Evolutionary conservation across 2,888 invertebrate genomes (phyloP), one percentile per base, ranked within the genome.

Genomic region (Melanotus villosus): DNA sequence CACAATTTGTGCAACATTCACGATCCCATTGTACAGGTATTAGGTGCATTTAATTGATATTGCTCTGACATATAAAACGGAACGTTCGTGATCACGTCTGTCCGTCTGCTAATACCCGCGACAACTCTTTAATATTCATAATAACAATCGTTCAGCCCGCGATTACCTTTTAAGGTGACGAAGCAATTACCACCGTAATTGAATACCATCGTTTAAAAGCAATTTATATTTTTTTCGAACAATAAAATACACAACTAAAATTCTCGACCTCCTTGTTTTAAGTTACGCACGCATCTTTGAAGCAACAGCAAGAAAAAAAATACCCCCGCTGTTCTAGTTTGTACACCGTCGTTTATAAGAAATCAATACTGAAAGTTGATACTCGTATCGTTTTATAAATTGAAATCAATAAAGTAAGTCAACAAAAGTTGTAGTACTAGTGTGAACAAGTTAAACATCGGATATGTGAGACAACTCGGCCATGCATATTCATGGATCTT

Each of bases 401-500:
- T 70, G 65, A 54, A 74, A 73, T 60, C 70, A 68, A 74, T 74
- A 74, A 71, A 68, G 68, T 74, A 74, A 74, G 71, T 72, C 71
- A 71, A 67, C 65, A 69, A 65, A 65, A 67, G 59, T 68, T 71
- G 67, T 70, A 54, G 62, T 56, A 64, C 65, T 50, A 71, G 67
- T 67, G 69, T 68, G 64, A 70, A 70, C 69, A 70, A 38, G 68
- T 67, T 66, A 45, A 57, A 67, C 57, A 62, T 67, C 30, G 41
- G 68, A 67, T 62, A 73, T 56, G 45, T 41, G 50, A 58, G 43
- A 63, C 58, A 43, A 34, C 57, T 34, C 14, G 52, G 47, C 47
- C 47, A 65, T 66, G 65, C 59, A 70, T 70, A 72, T 72, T 67
- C 63, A 72, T 70, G 66, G 56, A 38, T 26, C 18, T 34, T 59